Evolutionary conservation across 2,888 invertebrate genomes (phyloP), one percentile per base, ranked within the genome.

Genomic region (Myopa testacea): DNA sequence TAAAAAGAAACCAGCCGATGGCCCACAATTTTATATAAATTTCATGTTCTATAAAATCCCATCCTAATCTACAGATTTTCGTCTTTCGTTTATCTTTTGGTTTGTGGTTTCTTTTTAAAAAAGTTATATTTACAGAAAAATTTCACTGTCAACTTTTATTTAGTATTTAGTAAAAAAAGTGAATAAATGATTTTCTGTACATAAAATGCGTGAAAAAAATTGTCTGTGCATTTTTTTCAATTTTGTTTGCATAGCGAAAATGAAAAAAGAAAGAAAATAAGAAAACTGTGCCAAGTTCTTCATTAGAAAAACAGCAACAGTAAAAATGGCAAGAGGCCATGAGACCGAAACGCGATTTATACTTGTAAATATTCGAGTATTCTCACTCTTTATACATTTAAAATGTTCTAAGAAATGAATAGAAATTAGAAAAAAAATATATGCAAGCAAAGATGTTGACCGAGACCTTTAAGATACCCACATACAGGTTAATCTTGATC

Each of bases 221-320:
- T 19, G 62, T 73, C 40, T 38, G 40, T 52, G 63, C 16, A 26
- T 52, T 38, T 68, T 65, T 38, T 34, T 65, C 1, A 37, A 10
- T 65, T 65, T 65, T 65, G 10, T 38, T 65, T 38, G 2, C 26
- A 3, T 19, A 19, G 62, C n/a, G 2, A 62, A 26, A 26, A 50
- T 7, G 34, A 63, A 26, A 65, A 75, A 63, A 65, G 19, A 67
- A 67, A 67, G 8, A 14, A 69, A 52, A 69, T 10, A 63, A 4
- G 26, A 37, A 60, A 75, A 60, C 60, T 75, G 69, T 75, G 75
- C 75, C 75, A 75, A 75, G 75, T 75, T 75, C 69, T 69, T 60
- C 38, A 58, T 37, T 12, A 69, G n/a, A 14, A 40, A 45, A 60
- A 69, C 26, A 40, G 26, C 26, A 70, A 16, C 26, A 58, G 1